Percentiles rank a stretch among this genome's conserved stretches.
Evolutionary conservation across 2,113 vertebrate species (phyloP).

Genomic region (Ameiurus melas): DNA sequence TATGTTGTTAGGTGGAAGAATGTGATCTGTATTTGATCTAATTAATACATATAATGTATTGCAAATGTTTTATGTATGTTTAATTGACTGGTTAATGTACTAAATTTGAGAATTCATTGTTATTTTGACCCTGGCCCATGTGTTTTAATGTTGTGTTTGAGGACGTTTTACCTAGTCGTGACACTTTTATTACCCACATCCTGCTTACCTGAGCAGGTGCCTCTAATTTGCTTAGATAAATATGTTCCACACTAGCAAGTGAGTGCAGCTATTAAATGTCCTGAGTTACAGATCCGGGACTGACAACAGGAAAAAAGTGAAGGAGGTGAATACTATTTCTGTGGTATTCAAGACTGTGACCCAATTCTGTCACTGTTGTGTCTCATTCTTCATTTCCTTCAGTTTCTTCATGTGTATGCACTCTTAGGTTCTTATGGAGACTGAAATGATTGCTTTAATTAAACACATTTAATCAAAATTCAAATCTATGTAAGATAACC

Average conservation of each 20-base stretch:
- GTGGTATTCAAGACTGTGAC: background rate
- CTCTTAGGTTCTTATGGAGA: background rate
- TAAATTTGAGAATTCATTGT: background rate
- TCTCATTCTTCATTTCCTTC: background rate
- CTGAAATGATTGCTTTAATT: background rate
- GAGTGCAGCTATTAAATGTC: background rate
- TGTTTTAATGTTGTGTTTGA: background rate
- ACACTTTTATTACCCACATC: conserved; percentile 39
- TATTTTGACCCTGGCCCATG: background rate
- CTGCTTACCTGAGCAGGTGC: conserved; percentile 19
- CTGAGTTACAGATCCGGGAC: conserved; percentile 12
- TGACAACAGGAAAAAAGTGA: background rate
- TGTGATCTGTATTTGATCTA: background rate
- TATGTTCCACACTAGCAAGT: conserved; percentile 4
- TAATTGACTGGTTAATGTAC: background rate
- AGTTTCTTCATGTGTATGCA: background rate
- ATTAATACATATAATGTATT: background rate
- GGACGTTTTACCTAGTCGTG: background rate
- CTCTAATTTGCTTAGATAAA: conserved; percentile 32
- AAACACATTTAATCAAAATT: background rate
- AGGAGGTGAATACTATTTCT: background rate
- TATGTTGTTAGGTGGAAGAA: background rate
- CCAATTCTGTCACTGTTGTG: background rate
- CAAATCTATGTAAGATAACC: background rate
- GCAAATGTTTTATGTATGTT: background rate